A percentile compares a stretch with the other conserved stretches of the same genome.
phyloP scores from a whole-genome alignment of 30 jellyfish, hydroid and myxozoan genomes.

The Aurelia aurita complex sp. Pacific region DNA sequence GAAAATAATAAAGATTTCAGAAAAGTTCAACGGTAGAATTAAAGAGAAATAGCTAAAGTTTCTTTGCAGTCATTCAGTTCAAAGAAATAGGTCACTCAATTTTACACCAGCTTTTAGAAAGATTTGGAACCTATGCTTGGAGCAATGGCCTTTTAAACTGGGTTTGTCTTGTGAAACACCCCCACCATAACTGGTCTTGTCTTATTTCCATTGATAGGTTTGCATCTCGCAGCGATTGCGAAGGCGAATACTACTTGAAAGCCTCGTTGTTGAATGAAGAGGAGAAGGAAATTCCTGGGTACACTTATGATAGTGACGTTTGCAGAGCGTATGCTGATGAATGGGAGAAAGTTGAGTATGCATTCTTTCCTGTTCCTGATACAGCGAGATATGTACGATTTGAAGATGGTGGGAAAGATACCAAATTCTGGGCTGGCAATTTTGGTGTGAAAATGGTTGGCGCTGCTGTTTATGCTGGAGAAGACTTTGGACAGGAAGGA shows the following conservation, averaged over 20 bases:
- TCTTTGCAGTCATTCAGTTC: no score
- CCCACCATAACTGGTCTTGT: no score
- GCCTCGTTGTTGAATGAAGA: constrained; percentile 16
- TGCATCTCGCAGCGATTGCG: constrained; percentile 50
- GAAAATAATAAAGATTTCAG: no score
- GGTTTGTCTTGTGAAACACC: no score
- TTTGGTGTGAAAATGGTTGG: constrained; percentile 67
- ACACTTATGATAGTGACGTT: constrained; percentile 3
- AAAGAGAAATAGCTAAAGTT: no score
- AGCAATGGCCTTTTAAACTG: no score
- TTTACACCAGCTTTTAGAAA: no score
- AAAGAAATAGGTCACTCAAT: no score
- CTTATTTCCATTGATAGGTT: constrained; percentile 11
- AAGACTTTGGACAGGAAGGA: neutral
- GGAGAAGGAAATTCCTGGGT: constrained; percentile 26
- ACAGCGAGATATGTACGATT: constrained; percentile 53
- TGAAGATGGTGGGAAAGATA: constrained; percentile 61
- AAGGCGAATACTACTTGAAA: constrained; percentile 29
- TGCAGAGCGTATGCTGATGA: constrained; percentile 29
- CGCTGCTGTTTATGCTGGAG: constrained; percentile 65
- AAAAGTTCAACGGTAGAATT: no score
- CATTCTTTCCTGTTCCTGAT: constrained; percentile 40
- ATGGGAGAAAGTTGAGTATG: constrained; percentile 51
- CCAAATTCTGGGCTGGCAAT: constrained; percentile 38
- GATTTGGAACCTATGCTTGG: no score